Percentiles rank a stretch among this genome's conserved stretches.
Conservation (phyloP, 2,888 invertebrate species). For the Herminia tarsipennalis region DNA sequence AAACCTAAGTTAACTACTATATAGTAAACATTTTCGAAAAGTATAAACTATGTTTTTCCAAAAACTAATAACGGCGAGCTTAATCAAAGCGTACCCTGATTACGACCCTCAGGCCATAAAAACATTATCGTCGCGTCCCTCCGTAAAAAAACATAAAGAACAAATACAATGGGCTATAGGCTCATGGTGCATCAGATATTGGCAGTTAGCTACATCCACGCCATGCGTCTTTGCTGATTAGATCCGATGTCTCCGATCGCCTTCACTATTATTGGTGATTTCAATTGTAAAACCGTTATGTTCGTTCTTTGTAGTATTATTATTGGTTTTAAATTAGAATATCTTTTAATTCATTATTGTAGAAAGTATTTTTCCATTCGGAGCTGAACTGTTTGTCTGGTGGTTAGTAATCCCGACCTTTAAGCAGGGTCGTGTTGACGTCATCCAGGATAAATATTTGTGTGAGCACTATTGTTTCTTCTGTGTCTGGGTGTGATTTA, state of each 20-base stretch:
- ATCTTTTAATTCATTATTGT: not conserved
- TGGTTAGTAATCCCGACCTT: no score
- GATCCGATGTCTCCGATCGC: slow-evolving; percentile 50
- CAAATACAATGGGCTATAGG: slow-evolving; percentile 78
- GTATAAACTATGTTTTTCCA: not conserved
- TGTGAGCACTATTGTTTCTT: no score
- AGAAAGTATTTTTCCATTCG: no score
- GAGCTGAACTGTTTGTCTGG: no score
- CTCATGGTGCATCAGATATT: slow-evolving; percentile 81
- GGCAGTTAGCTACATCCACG: slow-evolving; percentile 79
- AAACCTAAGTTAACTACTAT: no score
- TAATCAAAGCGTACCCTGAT: slow-evolving; percentile 84
- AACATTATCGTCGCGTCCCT: slow-evolving; percentile 83
- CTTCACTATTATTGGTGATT: slow-evolving; percentile 58
- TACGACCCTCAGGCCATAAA: slow-evolving; percentile 82
- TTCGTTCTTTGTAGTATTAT: slow-evolving; percentile 26
- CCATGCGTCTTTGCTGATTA: slow-evolving; percentile 75
- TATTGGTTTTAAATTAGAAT: slow-evolving; percentile 33
- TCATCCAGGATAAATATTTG: no score
- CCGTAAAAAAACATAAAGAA: slow-evolving; percentile 83
- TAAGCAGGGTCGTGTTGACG: no score
- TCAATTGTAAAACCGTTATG: slow-evolving; percentile 68
- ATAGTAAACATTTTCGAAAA: no score
- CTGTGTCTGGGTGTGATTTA: no score
- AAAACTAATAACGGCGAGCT: slow-evolving; percentile 62